Evolutionary conservation across 2,113 vertebrate species (phyloP), one percentile per base, ranked within the genome.

Genomic region (Lepisosteus oculatus): DNA sequence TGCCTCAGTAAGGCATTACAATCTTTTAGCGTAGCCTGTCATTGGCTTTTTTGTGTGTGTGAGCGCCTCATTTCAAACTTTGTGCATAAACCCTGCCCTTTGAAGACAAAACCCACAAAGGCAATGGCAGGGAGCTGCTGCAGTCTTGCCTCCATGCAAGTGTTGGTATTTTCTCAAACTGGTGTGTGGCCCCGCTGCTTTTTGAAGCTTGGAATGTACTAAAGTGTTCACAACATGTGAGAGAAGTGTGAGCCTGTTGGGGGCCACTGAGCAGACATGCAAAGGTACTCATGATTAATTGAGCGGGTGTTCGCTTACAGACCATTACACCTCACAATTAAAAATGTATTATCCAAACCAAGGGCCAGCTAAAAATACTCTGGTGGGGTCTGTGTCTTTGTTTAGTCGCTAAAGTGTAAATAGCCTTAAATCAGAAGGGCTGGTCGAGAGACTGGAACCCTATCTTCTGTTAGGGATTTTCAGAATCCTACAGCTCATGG

Each of bases 231-330:
- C 80, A 86, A 80, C 76, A 68, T 72, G 70, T 56, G 80, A 84
- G 80, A 76, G 84, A 81, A 86, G 84, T 56, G 79, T 74, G 8
- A 8, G 61, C 59, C 14, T 74, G 71, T 62, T 77, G 83, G 74
- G 62, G 78, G 80, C 78, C 79, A 78, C 76, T 67, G 57, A 75
- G 74, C 79, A 89, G 87, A 80, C 84, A 79, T 74, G 83, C 86
- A 83, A 91, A 90, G 77, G 76, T 79, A 79, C 81, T 84, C 85
- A 82, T 93, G 86, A 87, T 93, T 94, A 93, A 93, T 90, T 92
- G 80, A 94, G 86, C 72, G 79, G 84, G 84, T 91, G 80, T 93
- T 90, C 82, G 85, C 81, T 89, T 93, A 85, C 83, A 89, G 82
- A 88, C 82, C 80, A 80, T 87, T 88, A 85, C 83, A 86, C 86